Evolutionary conservation across 2,888 invertebrate species (phyloP), one percentile per base, ranked within the genome.

Genomic region (Deroplatys truncata): DNA sequence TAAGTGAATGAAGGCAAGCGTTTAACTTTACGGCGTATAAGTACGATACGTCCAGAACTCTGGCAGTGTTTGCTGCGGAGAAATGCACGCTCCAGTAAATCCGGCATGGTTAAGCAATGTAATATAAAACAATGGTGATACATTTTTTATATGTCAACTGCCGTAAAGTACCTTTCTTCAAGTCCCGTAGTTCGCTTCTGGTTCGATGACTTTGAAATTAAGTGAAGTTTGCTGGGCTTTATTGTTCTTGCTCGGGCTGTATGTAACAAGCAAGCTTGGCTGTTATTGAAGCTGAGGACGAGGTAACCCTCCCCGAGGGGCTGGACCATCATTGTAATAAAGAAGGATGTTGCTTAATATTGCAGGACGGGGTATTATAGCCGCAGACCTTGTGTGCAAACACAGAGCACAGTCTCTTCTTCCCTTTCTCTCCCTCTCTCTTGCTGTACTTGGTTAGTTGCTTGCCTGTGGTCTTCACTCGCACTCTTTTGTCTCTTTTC

Each of bases 201-300:
- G 90, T 90, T 90, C 90, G 88, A 90, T 86, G 90, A 90, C 88
- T 90, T 86, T 82, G 86, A 86, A 90, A 90, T 90, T 88, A 90
- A 90, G 90, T 88, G 88, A 90, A 90, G 86, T 88, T 86, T 83
- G 87, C 82, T n/a, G 15, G 43, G 20, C 56, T 72, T 72, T 72
- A 72, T 72, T 72, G 56, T 72, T 72, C 56, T 72, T 72, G 56
- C 56, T 56, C 56, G 56, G 56, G 56, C 4, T 56, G 25, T 72
- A 25, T 72, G 56, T 72, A 72, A 72, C 56, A 72, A 72, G 56
- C 56, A 72, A 72, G 56, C 25, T 72, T 72, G 56, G 56, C 56
- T 72, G 56, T 72, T 72, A 72, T 72, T 72, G 56, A 72, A 72
- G 56, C 56, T 72, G 56, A 72, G 56, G 56, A 72, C 56, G 56